Base-by-base conservation (phyloP, 2,888 invertebrate species). In the Brenthis ino region DNA sequence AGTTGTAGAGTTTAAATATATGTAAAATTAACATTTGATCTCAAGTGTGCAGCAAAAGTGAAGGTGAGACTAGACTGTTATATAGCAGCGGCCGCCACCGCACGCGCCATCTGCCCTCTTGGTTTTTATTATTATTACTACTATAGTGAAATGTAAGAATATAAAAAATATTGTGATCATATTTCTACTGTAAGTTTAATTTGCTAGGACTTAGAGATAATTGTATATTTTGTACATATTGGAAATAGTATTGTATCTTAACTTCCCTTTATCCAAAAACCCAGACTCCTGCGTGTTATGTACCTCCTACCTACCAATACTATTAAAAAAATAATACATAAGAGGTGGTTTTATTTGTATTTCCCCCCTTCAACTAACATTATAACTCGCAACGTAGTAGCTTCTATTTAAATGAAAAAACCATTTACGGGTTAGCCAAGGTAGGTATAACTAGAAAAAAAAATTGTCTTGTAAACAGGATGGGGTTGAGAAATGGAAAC, bases 241-340 rank as follows among this genome's bases (percentile, higher is more conserved):
- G 91, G 91, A 87, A 88, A 93, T 93, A 93, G 91, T 93, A 93
- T 93, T 93, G 93, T 93, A 93, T 88, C 90, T 91, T 88, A 90
- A 92, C 88, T 91, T 91, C 91, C 92, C 89, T 87, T 88, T 89
- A 91, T 91, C 91, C 93, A 88, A 91, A 89, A 89, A 87, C 90
- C 93, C 92, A 92, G 90, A 90, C 86, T 90, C 91, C 91, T 92
- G 93, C 89, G 93, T 93, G 93, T 93, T 93, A 93, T 93, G 92
- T 93, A 93, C 93, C 92, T 93, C 93, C 91, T 93, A 93, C 93
- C 93, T 93, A 93, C 93, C 93, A 93, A 93, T 93, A 93, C 93
- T 93, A 93, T 93, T 93, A 93, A 93, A 93, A 91, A 92, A 93
- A 92, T 91, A 93, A 92, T 93, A 93, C 91, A 91, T 88, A 88